Evolutionary conservation across 2,888 invertebrate genomes (phyloP).

Genomic region (Drosophila crucigera): DNA sequence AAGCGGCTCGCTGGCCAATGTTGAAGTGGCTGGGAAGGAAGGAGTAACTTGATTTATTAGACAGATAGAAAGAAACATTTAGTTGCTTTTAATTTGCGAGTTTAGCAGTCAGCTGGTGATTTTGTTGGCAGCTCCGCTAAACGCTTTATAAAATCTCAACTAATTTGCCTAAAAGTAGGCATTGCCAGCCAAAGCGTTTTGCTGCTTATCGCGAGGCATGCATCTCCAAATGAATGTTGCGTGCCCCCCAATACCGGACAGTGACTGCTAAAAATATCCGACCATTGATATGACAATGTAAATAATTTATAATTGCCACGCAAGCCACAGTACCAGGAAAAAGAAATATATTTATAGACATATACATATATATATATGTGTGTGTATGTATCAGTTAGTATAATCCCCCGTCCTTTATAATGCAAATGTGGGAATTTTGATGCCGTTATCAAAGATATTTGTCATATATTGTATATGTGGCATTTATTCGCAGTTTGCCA

Average conservation of each 20-base stretch:
- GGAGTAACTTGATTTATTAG: constrained; percentile 66
- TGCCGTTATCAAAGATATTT: constrained; percentile 60
- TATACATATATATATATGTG: not conserved
- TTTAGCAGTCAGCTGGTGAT: constrained; percentile 61
- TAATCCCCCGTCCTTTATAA: constrained; percentile 39
- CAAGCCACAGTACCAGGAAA: constrained; percentile 27
- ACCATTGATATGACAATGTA: constrained; percentile 53
- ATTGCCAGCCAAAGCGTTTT: constrained; percentile 31
- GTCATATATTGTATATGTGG: constrained; percentile 25
- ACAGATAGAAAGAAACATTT: constrained; percentile 65
- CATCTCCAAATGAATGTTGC: constrained; percentile 80
- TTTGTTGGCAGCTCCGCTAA: constrained; percentile 44
- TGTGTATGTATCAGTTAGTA: not conserved
- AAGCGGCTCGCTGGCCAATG: constrained; percentile 38
- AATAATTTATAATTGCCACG: constrained; percentile 74
- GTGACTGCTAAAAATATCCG: constrained; percentile 16
- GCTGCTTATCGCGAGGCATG: constrained; percentile 65
- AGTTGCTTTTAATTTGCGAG: constrained; percentile 77
- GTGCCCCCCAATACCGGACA: constrained; percentile 41
- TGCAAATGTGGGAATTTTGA: constrained; percentile 67
- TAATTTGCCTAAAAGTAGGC: constrained; percentile 77
- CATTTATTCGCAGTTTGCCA: constrained; percentile 61
- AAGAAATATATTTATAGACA: not conserved
- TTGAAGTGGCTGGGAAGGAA: not conserved
- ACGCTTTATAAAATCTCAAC: constrained; percentile 52